Evolutionary conservation across 2,888 invertebrate species (phyloP).

Genomic region (Pandemis cinnamomeana): DNA sequence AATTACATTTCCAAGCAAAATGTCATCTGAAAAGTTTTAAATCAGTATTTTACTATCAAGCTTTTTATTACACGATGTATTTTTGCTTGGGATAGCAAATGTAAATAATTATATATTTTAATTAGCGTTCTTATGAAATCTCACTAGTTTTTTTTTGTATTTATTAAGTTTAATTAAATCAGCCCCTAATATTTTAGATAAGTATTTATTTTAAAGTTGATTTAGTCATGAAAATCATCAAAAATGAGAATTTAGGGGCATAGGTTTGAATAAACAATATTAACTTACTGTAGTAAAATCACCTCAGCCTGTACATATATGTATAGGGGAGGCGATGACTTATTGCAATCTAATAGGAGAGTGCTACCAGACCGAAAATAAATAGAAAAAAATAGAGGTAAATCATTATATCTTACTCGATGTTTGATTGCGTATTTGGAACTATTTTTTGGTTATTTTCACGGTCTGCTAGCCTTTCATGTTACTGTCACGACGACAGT

Average conservation of each 20-base stretch:
- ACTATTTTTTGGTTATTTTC: neutral
- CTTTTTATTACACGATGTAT: neutral
- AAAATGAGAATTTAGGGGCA: conserved; percentile 41
- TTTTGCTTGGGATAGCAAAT: neutral
- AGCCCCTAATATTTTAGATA: conserved; percentile 28
- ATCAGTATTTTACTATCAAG: neutral
- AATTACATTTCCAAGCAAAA: neutral
- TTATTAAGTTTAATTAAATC: conserved; percentile 5
- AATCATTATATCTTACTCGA: too few relatives aligned
- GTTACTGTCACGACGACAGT: neutral
- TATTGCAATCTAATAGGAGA: neutral
- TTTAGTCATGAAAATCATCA: conserved; percentile 41
- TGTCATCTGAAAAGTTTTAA: neutral
- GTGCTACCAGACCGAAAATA: neutral
- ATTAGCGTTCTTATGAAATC: conserved; percentile 33
- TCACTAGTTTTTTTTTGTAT: conserved; percentile 15
- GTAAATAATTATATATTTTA: conserved; percentile 14
- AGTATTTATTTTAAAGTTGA: conserved; percentile 8
- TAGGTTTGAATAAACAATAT: conserved; percentile 35
- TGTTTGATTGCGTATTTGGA: neutral
- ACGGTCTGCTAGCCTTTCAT: neutral
- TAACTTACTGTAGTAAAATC: conserved; percentile 19
- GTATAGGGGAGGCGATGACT: neutral
- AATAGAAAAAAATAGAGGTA: neutral
- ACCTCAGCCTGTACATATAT: neutral